Evolutionary conservation across 2,888 invertebrate species (phyloP).

Genomic region (Seira sanloemensis): DNA sequence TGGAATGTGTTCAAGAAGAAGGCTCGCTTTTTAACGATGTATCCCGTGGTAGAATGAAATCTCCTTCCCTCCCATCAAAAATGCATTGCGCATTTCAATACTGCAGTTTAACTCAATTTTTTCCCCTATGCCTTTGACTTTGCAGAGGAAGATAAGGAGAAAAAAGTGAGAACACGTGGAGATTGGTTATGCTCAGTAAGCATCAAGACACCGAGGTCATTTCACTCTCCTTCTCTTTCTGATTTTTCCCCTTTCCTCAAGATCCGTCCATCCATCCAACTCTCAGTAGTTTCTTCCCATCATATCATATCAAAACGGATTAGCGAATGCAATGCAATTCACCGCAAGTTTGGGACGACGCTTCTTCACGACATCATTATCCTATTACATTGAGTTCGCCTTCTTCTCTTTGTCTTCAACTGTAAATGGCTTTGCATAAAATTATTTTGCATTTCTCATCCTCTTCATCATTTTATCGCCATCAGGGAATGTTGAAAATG

Average conservation of each 20-base stretch:
- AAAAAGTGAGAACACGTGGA: conserved; percentile 48
- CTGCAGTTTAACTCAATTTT: too few species aligned
- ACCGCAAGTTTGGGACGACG: too few species aligned
- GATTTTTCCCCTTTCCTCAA: not conserved
- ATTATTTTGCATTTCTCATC: not conserved
- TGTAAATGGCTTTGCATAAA: too few species aligned
- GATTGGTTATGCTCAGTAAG: conserved; percentile 41
- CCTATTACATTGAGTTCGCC: too few species aligned
- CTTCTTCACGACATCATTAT: not conserved
- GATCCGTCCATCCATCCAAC: conserved; percentile 2
- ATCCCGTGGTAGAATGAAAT: not conserved
- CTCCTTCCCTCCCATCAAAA: not conserved
- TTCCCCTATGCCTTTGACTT: not conserved
- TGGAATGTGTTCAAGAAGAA: not conserved
- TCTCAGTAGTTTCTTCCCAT: not conserved
- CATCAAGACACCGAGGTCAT: conserved; percentile 48
- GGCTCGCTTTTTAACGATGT: not conserved
- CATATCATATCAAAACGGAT: not conserved
- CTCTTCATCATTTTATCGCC: not conserved
- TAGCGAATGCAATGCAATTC: not conserved
- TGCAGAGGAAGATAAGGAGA: not conserved
- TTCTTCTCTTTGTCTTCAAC: too few species aligned
- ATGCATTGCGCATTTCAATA: conserved; percentile 3
- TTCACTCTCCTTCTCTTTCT: conserved; percentile 29
- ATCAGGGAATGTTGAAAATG: not conserved